A percentile compares a stretch with the other conserved stretches of the same genome.
Evolutionary conservation across 2,888 invertebrate genomes (phyloP).

Genomic region (Syrista parreyssii): DNA sequence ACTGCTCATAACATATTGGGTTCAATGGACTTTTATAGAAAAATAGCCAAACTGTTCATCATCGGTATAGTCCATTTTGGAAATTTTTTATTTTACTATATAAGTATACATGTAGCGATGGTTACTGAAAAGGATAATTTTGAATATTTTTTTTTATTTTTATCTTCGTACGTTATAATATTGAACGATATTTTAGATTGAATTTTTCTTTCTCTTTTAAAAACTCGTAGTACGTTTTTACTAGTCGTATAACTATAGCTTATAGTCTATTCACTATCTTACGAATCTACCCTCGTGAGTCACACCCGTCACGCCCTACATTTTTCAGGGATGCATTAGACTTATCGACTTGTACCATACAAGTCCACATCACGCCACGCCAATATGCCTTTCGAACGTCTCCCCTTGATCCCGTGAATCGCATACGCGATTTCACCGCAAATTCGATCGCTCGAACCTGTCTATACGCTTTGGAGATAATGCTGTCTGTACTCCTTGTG

Average conservation of each 20-base stretch:
- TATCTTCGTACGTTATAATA: not conserved
- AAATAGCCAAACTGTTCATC: not conserved
- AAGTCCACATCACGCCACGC: slow-evolving; percentile 10
- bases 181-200: not conserved
- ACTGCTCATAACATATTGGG: not conserved
- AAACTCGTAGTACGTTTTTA: not conserved
- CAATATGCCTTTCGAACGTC: slow-evolving; percentile 6
- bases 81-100: not conserved
- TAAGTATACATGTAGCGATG: too few relatives aligned
- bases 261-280: slow-evolving; percentile 16
- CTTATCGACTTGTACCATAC: slow-evolving; percentile 49
- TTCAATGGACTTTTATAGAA: not conserved
- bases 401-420: slow-evolving; percentile 4
- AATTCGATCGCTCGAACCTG: slow-evolving; percentile 24
- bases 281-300: slow-evolving; percentile 33
- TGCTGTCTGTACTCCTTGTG: not conserved
- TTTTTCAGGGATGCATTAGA: slow-evolving; percentile 45
- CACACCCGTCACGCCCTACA: slow-evolving; percentile 44
- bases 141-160: not conserved
- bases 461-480: slow-evolving; percentile 6
- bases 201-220: not conserved
- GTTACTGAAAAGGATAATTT: not conserved
- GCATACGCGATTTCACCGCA: slow-evolving; percentile 21
- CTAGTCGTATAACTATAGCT: not conserved
- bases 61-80: not conserved